Base-by-base conservation (phyloP, 2,888 invertebrate species). In the Pinctada fucata region DNA sequence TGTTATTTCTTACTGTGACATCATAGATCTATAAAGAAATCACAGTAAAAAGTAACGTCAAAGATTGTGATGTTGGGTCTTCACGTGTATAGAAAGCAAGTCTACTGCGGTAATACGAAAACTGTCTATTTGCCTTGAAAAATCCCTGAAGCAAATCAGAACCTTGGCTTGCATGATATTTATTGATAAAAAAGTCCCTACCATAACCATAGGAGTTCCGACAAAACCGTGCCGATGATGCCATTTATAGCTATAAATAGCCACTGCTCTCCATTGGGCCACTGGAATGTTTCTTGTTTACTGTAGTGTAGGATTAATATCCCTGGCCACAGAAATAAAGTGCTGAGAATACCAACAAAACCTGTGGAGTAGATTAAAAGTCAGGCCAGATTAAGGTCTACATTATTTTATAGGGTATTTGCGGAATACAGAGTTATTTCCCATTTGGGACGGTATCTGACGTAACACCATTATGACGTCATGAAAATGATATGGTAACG, bases 141-240 rank as follows among this genome's bases (percentile, higher is more conserved):
- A 31, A 31, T 31, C 31, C 31, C 31, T 31, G 31, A 31, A 31
- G 31, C 31, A 31, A 31, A 31, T 31, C 31, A 31, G 31, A 31
- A 31, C 31, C 31, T 31, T 31, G 31, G 31, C 31, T 31, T 31
- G 31, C 31, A 31, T 31, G 31, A 31, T 31, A 31, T 31, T 31
- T 31, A 31, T 31, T 31, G 31, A 31, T 31, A 31, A 1, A 31
- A 1, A 31, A 50, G 8, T 13, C 83, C 94, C 93, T 93, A 97
- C 96, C 97, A 97, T 68, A 98, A 94, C 98, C 98, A 98, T 70
- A 98, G 93, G 51, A 97, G 96, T 93, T 99, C 97, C 0, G 97
- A 96, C 68, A 99, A 93, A 75, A 98, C 96, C 45, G 98, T 98
- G 75, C 98, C 98, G 82, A 98, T 94, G 31, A 98, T 93, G 64